phyloP scores from a whole-genome alignment of 2,797 vertebrate genomes.

The Percopsis omiscomaycus region DNA sequence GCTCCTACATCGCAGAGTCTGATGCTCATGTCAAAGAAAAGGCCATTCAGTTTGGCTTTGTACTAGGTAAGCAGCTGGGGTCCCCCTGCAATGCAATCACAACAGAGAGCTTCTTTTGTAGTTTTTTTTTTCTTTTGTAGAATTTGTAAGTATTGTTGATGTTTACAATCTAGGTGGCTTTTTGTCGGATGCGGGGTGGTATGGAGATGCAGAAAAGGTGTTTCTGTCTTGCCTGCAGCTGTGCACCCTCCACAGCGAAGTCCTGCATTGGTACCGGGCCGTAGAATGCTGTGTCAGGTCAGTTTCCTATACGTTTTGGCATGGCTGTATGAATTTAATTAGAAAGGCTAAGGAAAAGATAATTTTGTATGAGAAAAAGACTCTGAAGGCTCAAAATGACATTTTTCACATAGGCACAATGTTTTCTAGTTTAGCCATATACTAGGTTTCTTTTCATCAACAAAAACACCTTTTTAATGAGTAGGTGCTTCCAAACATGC shows the following conservation, averaged over 20 bases:
- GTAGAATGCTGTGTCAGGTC: constrained; percentile 98
- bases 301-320: constrained; percentile 24
- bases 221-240: constrained; percentile 97
- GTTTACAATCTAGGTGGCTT: constrained; percentile 84
- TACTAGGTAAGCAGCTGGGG: constrained; percentile 83
- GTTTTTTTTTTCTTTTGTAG: background rate
- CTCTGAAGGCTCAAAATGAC: too few relatives aligned
- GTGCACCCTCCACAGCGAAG: constrained; percentile 94
- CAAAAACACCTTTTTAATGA: too few relatives aligned
- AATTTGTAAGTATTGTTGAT: background rate
- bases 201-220: constrained; percentile 97
- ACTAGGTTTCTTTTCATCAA: too few relatives aligned
- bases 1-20: constrained; percentile 97
- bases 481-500: too few relatives aligned
- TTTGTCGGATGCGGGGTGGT: constrained; percentile 97
- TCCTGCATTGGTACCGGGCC: constrained; percentile 94
- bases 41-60: constrained; percentile 97
- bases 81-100: too few relatives aligned
- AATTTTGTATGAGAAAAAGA: too few relatives aligned
- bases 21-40: constrained; percentile 97
- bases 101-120: too few relatives aligned
- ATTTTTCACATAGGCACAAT: too few relatives aligned
- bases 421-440: too few relatives aligned
- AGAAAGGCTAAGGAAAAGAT: too few relatives aligned
- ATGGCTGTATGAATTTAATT: too few relatives aligned